Conservation (phyloP, 2,797 vertebrate species). For the Manis javanica region DNA sequence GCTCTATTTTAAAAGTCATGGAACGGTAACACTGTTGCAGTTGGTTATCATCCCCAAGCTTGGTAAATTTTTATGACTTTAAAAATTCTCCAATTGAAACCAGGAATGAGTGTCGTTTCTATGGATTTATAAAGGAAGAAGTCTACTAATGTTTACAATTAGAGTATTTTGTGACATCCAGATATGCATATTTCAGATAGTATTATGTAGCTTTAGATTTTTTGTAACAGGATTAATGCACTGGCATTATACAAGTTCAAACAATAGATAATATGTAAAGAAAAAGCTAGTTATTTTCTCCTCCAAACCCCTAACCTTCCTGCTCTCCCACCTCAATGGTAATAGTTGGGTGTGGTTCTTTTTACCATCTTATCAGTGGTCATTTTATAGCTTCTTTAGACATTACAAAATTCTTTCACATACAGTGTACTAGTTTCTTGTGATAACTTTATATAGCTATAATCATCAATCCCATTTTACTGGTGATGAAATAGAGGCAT, state of each 20-base stretch:
- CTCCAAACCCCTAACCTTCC: neutral
- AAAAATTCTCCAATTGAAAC: slow-evolving; percentile 59
- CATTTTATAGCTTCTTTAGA: neutral
- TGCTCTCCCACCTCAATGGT: neutral
- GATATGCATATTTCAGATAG: neutral
- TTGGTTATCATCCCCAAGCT: neutral
- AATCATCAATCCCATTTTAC: neutral
- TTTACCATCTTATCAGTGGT: neutral
- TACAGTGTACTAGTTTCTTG: neutral
- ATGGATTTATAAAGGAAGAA: neutral
- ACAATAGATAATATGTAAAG: neutral
- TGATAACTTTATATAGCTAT: neutral
- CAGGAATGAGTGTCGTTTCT: neutral
- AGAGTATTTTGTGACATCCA: neutral
- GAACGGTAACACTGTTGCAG: slow-evolving; percentile 18
- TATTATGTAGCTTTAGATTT: neutral
- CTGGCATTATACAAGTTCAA: neutral
- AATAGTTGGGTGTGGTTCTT: neutral
- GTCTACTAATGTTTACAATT: neutral
- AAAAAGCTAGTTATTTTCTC: neutral
- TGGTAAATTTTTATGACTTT: slow-evolving; percentile 43
- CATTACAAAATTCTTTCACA: neutral
- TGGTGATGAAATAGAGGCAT: neutral
- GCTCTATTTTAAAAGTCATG: neutral
- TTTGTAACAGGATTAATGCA: neutral